Evolutionary conservation across 2,113 vertebrate genomes (phyloP), one percentile per base, ranked within the genome.

Genomic region (Mesocricetus auratus): DNA sequence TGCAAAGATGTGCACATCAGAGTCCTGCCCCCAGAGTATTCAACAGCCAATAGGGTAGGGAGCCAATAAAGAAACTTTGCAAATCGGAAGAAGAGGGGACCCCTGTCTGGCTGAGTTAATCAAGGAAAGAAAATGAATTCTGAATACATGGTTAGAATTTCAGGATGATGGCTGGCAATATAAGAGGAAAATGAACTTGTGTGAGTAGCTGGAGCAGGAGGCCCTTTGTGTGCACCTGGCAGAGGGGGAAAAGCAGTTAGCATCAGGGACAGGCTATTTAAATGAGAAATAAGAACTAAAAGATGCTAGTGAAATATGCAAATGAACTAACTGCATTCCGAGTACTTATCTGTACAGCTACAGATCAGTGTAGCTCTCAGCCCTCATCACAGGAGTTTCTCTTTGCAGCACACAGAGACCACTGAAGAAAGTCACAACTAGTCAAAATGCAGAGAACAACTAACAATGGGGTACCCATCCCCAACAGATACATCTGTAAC

Each of bases 241-340:
- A 89, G 39, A 29, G 47, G 31, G 4, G 74, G 16, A 36, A 74
- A 58, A 86, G 17, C 56, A 90, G 13, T 82, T 87, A 82, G 1
- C 62, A 42, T 74, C 5, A 11, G 95, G 78, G 22, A 74, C 1
- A 89, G 13, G 16, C 45, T 92, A 17, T 93, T 89, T 89, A 95
- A 90, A 58, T 75, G 7, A 42, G 64, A 60, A n/a, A 82, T 71
- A 85, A 86, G 36, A 89, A 64, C 68, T 45, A 60, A 98, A 95
- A 93, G 13, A 22, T 93, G 50, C 94, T 87, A 60, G 74, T 79
- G 31, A 50, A 92, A 83, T 36, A 79, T 12, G 31, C 31, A 53
- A 79, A 78, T 36, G 15, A 36, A 31, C 77, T 53, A 53, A 53
- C 47, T 79, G 47, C 47, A 33, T 53, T 53, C 26, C 33, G 50